A percentile compares a stretch with the other conserved stretches of the same genome.
Evolutionary conservation across 2,797 vertebrate species (phyloP).

Genomic region (Cottoperca gobio): DNA sequence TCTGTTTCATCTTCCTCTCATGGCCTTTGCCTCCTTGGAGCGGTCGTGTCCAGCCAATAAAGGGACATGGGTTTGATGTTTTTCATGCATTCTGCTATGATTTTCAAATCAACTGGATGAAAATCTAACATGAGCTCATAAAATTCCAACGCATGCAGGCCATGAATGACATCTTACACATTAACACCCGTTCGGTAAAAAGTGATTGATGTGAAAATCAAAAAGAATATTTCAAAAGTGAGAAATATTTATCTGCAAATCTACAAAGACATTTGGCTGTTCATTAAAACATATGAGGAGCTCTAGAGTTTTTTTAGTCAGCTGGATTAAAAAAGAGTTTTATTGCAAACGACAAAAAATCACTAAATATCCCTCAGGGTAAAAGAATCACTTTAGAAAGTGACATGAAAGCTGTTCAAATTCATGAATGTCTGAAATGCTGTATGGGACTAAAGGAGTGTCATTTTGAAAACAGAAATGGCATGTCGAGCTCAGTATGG

Average conservation of each 20-base stretch:
- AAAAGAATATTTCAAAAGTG: conserved; percentile 41
- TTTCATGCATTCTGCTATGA: not conserved
- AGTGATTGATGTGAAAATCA: conserved; percentile 28
- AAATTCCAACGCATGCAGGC: conserved; percentile 9
- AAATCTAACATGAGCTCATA: not conserved
- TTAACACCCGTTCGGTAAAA: conserved; percentile 1
- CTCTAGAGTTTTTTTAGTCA: conserved; percentile 16
- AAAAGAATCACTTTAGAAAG: conserved; percentile 62
- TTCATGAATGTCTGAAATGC: conserved; percentile 42
- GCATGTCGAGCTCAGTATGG: conserved; percentile 31
- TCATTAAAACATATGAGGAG: conserved; percentile 46
- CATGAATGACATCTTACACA: conserved; percentile 11
- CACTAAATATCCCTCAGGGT: conserved; percentile 51
- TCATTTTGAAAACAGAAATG: conserved; percentile 44
- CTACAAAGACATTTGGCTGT: conserved; percentile 45
- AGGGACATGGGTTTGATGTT: not conserved
- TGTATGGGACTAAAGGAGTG: conserved; percentile 28
- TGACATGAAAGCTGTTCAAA: conserved; percentile 66
- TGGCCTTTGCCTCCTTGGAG: not conserved
- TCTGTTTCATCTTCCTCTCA: not conserved
- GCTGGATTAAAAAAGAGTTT: conserved; percentile 42
- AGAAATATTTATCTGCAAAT: conserved; percentile 41
- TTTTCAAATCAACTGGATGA: not conserved
- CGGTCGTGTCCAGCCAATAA: not conserved
- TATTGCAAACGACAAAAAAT: conserved; percentile 45